Evolutionary conservation across 1,140 invertebrate genomes (phyloP).

Genomic region (Drosophila athabasca): DNA sequence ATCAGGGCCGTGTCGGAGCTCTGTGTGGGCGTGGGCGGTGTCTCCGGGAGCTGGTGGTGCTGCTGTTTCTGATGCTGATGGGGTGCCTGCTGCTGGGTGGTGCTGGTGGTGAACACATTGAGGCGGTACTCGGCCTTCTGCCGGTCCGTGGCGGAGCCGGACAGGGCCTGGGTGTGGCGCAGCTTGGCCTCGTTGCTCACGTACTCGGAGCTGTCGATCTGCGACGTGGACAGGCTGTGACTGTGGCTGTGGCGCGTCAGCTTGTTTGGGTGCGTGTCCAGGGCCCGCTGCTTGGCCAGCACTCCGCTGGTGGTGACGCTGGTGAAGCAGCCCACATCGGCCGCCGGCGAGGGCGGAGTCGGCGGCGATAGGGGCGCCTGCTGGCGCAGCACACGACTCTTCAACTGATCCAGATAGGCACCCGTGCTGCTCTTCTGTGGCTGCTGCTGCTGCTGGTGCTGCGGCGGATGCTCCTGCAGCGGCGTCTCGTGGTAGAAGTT

Average conservation of each 20-base stretch:
- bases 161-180: conserved; percentile 56
- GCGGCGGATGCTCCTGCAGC: conserved; percentile 33
- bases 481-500: conserved; percentile 85
- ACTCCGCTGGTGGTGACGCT: conserved; percentile 87
- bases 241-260: conserved; percentile 84
- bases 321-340: conserved; percentile 85
- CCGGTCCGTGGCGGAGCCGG: conserved; percentile 74
- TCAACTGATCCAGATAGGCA: conserved; percentile 86
- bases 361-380: conserved; percentile 50
- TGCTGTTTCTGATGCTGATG: conserved; percentile 58
- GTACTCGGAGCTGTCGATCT: conserved; percentile 86
- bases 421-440: conserved; percentile 72
- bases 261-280: conserved; percentile 77
- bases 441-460: conserved; percentile 13
- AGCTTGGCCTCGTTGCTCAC: conserved; percentile 83
- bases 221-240: conserved; percentile 86
- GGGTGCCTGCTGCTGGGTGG: conserved; percentile 23
- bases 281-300: conserved; percentile 84
- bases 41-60: conserved; percentile 68
- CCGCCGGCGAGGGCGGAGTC: conserved; percentile 55
- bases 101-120: conserved; percentile 78
- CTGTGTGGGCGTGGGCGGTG: conserved; percentile 68
- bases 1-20: conserved; percentile 67
- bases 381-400: conserved; percentile 85
- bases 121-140: conserved; percentile 82